Base-by-base conservation (phyloP, 2,888 invertebrate species). In the Amphipoea oculea region DNA sequence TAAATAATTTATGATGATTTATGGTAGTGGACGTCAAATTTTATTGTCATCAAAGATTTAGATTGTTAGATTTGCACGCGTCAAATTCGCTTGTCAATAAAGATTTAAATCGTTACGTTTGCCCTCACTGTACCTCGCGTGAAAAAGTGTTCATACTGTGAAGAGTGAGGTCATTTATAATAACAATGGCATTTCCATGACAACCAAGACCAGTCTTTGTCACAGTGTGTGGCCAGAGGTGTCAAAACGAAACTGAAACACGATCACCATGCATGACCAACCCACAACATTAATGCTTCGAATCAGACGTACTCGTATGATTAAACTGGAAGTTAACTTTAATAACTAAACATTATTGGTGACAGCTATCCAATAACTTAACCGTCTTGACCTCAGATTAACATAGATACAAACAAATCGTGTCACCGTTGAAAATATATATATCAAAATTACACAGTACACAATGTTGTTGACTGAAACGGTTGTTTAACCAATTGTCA, bases 381-480 rank as follows among this genome's bases (percentile, higher is more conserved):
- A n/a, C 48, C 23, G 17, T 29, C 11, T 60, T 51, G n/a, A 62
- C 67, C 20, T 45, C 12, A 23, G 7, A 9, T 57, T 42, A 60
- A 42, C 0, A 60, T 29, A 29, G 29, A 29, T n/a, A 11, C 14
- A 29, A 76, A 60, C 4, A 40, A 76, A 63, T 48, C 62, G 14
- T 65, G 57, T 42, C 42, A 57, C 9, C 9, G 11, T 60, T 71
- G 17, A 57, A 76, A 65, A 42, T 36, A n/a, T 51, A 42, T 36
- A n/a, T 51, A 60, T 45, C n/a, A 60, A 81, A 78, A 77, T 51
- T 57, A 84, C 29, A n/a, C 12, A 29, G 57, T 48, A 78, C 29
- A 78, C 71, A 57, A n/a, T n/a, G 42, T 84, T 62, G 51, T 71
- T 67, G 62, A 84, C 62, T 36, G n/a, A 57, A 70, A 9, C 48